Percentiles rank a stretch among this genome's conserved stretches.
These are phyloP conservation scores for Liposcelis brunnea DNA, from an alignment of 2,888 invertebrate species.

Conservation along the genomic window DNA sequence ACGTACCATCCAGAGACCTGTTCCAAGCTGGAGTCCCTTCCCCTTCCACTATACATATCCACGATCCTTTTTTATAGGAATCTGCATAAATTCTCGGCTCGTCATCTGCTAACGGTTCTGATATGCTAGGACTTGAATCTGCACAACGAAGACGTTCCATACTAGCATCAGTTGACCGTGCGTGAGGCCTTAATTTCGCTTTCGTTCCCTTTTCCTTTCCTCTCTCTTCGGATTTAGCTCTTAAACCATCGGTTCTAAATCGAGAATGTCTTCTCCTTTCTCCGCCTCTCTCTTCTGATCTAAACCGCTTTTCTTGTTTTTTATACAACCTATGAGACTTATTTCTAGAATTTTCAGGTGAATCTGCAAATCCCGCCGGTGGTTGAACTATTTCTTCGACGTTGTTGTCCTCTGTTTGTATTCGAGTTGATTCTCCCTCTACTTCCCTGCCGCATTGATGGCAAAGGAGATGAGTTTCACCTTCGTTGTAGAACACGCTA, in stretches of 20 bases:
- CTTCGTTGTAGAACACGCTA: conserved; percentile 77
- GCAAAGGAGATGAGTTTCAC: conserved; percentile 38
- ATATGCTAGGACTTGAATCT: conserved; percentile 46
- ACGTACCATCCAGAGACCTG: too few species aligned
- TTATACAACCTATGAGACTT: conserved; percentile 41
- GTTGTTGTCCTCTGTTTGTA: background rate
- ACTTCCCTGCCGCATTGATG: conserved; percentile 71
- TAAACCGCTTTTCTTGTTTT: conserved; percentile 58
- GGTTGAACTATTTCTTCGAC: conserved; percentile 60
- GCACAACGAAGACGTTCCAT: conserved; percentile 43
- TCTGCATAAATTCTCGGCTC: conserved; percentile 53
- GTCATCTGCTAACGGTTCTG: conserved; percentile 31
- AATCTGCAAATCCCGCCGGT: conserved; percentile 77
- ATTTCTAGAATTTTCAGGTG: conserved; percentile 38
- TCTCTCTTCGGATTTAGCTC: conserved; percentile 69
- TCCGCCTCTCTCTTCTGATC: conserved; percentile 55
- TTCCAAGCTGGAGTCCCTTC: conserved; percentile 47
- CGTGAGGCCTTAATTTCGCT: conserved; percentile 21
- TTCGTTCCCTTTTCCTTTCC: conserved; percentile 42
- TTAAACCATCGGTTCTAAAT: conserved; percentile 45
- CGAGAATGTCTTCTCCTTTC: conserved; percentile 40
- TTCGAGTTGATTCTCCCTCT: conserved; percentile 22
- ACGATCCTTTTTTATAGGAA: conserved; percentile 50
- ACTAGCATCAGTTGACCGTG: conserved; percentile 54
- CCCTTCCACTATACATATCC: conserved; percentile 58